Evolutionary conservation across 2,888 invertebrate species (phyloP), one percentile per base, ranked within the genome.

Genomic region (Byasa hedistus): DNA sequence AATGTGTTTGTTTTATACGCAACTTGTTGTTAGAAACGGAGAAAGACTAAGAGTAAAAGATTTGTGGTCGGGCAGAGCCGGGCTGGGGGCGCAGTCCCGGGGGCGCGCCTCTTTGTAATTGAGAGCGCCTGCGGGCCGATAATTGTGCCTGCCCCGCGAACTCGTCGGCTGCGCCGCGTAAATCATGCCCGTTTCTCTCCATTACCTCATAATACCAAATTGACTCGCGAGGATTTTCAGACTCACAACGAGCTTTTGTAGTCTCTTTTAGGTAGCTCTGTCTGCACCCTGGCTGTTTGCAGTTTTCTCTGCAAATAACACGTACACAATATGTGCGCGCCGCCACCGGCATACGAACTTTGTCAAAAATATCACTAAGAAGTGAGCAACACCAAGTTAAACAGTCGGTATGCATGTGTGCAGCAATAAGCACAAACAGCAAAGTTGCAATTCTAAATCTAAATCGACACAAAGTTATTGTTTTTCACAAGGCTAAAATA

Each of bases 61-160:
- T 88, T 89, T 87, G 88, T 85, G 84, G 85, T 79, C 77, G 80
- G 83, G 79, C 77, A 79, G 81, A 80, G 76, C 76, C 79, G 83
- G 79, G 76, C 77, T 80, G 81, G 84, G 84, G 86, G 85, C 82
- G 82, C 80, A 78, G 75, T 89, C 91, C 89, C 91, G 85, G 84
- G 89, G 89, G 91, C 82, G 83, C 85, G 82, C 87, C 91, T 87
- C 83, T 83, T 87, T 83, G 91, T 91, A 91, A 91, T 91, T 90
- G 91, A 91, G 91, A 86, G 91, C 88, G 89, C 89, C 91, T 83
- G 89, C 88, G 91, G 91, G 87, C 90, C 90, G 89, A 91, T 90
- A 90, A 90, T 89, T 89, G 91, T 85, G 86, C 84, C 83, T 81
- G 82, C 84, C 48, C 80, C 84, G 86, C 88, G 84, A 81, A 81